Evolutionary conservation across 2,113 vertebrate species (phyloP), one percentile per base, ranked within the genome.

Genomic region (Vireo altiloquus): DNA sequence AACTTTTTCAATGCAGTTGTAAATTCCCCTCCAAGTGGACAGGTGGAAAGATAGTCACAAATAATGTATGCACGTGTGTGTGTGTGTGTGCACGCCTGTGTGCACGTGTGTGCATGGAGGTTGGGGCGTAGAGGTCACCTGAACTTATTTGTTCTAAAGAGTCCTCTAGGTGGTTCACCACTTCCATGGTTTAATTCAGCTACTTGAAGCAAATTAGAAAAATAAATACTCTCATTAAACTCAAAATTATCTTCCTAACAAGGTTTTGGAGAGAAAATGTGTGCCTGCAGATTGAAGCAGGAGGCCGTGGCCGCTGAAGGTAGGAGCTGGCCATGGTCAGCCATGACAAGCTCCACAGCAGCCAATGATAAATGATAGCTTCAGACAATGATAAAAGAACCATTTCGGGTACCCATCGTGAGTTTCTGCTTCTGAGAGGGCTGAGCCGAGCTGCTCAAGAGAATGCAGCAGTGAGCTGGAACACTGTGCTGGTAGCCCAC

Each of bases 41-140:
- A 98, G 98, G 98, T 99, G 98, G 98, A 98, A 97, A 97, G 93
- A 65, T 65, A 97, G 81, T 96, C 84, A 35, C 98, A 98, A 99
- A 98, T 96, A 97, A 94, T 87, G 46, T 40, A 39, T 89, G 65
- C 50, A 28, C 7, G 1, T 10, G 12, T 53, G 39, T 39, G 39
- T 39, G n/a, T n/a, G 15, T 33, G 22, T 42, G 5, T 3, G 10
- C 3, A 1, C 0, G 6, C 4, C 5, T 7, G 14, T 2, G 5
- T 21, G 15, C 35, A 25, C 0, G 0, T 60, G 63, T 65, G 23
- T 39, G 13, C 0, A 0, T 20, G 39, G 59, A 35, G 19, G 10
- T 13, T 82, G 46, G 15, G 30, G 30, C 47, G 9, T 11, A 16
- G 49, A 33, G 46, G 46, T 49, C 54, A 7, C 13, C 50, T 47